Conservation (phyloP, 1,140 invertebrate genomes). For the Lethrus apterus region DNA sequence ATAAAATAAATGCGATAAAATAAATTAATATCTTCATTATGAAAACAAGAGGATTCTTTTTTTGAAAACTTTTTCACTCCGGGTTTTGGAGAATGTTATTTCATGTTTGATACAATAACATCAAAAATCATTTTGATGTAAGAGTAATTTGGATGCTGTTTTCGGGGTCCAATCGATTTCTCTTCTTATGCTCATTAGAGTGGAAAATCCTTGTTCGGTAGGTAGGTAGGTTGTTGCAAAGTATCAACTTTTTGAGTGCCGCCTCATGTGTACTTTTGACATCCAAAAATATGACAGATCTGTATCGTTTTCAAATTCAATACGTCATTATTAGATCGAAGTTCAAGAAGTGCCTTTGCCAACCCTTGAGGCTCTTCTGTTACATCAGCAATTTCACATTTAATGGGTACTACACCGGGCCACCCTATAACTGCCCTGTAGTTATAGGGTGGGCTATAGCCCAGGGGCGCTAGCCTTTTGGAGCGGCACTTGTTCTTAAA, state of each 20-base stretch:
- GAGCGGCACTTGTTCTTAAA: too few relatives aligned
- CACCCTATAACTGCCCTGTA: too few relatives aligned
- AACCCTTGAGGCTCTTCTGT: slow-evolving; percentile 15
- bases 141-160: slow-evolving; percentile 11
- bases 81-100: slow-evolving; percentile 16
- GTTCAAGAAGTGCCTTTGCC: too few relatives aligned
- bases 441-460: too few relatives aligned
- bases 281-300: slow-evolving; percentile 16
- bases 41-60: too few relatives aligned
- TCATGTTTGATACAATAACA: slow-evolving; percentile 5
- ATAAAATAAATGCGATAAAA: too few relatives aligned
- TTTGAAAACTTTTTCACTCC: slow-evolving; percentile 15
- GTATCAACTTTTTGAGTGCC: slow-evolving; percentile 24
- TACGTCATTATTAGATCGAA: too few relatives aligned
- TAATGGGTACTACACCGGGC: slow-evolving; percentile 22
- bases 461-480: too few relatives aligned
- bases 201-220: slow-evolving; percentile 18
- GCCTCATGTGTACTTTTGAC: slow-evolving; percentile 25
- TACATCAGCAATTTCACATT: slow-evolving; percentile 21
- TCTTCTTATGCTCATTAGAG: slow-evolving; percentile 22
- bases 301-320: slow-evolving; percentile 7
- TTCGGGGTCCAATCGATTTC: slow-evolving; percentile 15
- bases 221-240: slow-evolving; percentile 21
- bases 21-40: too few relatives aligned
- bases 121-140: slow-evolving; percentile 16